These are phyloP conservation scores for Epizoanthus stellaris DNA, from an alignment of 92 coral and sea anemone genomes.

Conservation along the genomic window DNA sequence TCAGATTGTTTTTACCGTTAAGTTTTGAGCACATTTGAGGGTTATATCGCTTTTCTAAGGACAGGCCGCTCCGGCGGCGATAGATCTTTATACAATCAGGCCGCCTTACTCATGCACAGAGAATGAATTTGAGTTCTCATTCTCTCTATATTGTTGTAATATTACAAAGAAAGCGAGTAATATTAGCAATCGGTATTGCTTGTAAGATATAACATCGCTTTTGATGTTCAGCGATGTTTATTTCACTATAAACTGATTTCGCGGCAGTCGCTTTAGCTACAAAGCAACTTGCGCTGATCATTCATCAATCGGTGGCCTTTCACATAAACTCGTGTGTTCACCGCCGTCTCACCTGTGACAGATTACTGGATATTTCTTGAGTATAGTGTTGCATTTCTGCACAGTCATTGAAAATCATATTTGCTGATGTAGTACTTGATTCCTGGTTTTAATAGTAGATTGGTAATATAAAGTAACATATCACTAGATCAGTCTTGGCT, in stretches of 20 bases:
- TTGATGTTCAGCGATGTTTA: slow-evolving; percentile 37
- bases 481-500: neutral
- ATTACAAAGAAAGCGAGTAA: slow-evolving; percentile 7
- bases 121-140: neutral
- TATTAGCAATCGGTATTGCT: neutral
- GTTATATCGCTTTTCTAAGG: neutral
- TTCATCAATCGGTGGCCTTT: slow-evolving; percentile 38
- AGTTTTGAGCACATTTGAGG: neutral
- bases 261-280: slow-evolving; percentile 40
- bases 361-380: slow-evolving; percentile 27
- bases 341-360: slow-evolving; percentile 28
- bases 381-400: slow-evolving; percentile 31
- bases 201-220: slow-evolving; percentile 30
- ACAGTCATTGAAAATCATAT: neutral
- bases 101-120: slow-evolving; percentile 22
- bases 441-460: slow-evolving; percentile 4
- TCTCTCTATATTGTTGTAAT: slow-evolving; percentile 7
- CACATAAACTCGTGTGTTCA: slow-evolving; percentile 28
- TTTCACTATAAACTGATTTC: slow-evolving; percentile 30
- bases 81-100: slow-evolving; percentile 32
- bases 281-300: slow-evolving; percentile 36
- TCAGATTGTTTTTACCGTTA: slow-evolving; percentile 10
- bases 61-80: slow-evolving; percentile 30
- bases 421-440: slow-evolving; percentile 1
- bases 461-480: neutral